A percentile compares a stretch with the other conserved stretches of the same genome.
These are phyloP conservation scores for Alauda arvensis DNA, from an alignment of 2,797 vertebrate species.

Conservation along the genomic window DNA sequence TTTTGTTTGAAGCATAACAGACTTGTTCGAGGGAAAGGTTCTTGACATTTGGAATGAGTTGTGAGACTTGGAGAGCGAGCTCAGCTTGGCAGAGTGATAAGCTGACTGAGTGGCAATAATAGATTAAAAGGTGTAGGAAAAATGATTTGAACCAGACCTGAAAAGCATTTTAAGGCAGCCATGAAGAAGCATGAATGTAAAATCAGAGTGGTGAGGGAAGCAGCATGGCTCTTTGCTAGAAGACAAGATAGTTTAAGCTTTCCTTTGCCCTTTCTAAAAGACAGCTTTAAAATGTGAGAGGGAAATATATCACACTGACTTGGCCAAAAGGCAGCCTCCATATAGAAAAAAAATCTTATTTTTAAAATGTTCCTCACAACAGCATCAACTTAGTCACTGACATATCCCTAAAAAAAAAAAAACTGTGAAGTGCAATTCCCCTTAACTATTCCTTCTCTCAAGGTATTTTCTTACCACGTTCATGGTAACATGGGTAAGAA, in stretches of 20 bases:
- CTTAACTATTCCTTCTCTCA: not conserved
- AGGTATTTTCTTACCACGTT: not conserved
- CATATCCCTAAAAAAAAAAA: not conserved
- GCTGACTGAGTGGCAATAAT: not conserved
- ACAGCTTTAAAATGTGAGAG: not conserved
- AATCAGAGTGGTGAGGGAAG: not conserved
- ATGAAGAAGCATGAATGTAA: not conserved
- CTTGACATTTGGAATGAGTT: not conserved
- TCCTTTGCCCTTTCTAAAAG: not conserved
- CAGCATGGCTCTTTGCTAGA: not conserved
- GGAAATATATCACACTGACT: not conserved
- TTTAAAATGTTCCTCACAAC: not conserved
- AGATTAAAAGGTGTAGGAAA: not conserved
- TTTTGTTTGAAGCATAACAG: not conserved
- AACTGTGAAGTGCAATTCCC: not conserved
- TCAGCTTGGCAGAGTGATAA: not conserved
- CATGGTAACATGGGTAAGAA: not conserved
- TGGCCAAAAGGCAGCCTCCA: not conserved
- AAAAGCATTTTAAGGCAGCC: not conserved
- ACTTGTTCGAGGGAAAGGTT: not conserved
- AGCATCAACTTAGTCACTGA: not conserved
- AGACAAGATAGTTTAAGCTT: not conserved
- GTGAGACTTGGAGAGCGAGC: not conserved
- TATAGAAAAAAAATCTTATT: fast-evolving
- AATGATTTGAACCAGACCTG: not conserved